phyloP scores from a whole-genome alignment of 2,797 vertebrate genomes.

The Tenualosa thibaudeaui region DNA sequence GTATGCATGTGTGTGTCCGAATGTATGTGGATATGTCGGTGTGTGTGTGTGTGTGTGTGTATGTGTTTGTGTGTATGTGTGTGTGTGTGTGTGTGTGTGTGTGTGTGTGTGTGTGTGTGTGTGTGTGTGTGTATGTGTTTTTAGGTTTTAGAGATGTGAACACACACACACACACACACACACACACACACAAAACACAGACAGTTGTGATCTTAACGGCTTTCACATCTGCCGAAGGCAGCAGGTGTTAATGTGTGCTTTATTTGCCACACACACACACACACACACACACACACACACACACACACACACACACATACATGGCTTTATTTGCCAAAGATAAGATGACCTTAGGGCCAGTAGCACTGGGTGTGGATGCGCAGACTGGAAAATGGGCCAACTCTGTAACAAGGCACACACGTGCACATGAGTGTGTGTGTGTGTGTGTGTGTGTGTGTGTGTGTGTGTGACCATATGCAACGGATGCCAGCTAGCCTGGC shows the following conservation, averaged over 20 bases:
- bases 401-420: background rate
- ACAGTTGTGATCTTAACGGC: constrained; percentile 31
- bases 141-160: background rate
- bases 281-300: background rate
- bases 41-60: background rate
- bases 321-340: background rate
- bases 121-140: background rate
- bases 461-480: too few relatives aligned
- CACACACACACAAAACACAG: background rate
- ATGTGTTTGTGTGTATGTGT: background rate
- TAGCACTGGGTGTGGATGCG: background rate
- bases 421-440: background rate
- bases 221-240: constrained; percentile 42
- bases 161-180: background rate
- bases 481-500: too few relatives aligned
- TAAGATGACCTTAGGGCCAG: background rate
- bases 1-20: background rate
- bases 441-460: background rate
- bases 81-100: background rate
- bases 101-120: background rate
- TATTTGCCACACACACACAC: background rate
- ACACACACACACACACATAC: background rate
- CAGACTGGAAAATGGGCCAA: background rate
- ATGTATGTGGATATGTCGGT: background rate
- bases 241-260: constrained; percentile 47